Evolutionary conservation across 2,113 vertebrate species (phyloP).

Genomic region (Corythornis madagascariensis): DNA sequence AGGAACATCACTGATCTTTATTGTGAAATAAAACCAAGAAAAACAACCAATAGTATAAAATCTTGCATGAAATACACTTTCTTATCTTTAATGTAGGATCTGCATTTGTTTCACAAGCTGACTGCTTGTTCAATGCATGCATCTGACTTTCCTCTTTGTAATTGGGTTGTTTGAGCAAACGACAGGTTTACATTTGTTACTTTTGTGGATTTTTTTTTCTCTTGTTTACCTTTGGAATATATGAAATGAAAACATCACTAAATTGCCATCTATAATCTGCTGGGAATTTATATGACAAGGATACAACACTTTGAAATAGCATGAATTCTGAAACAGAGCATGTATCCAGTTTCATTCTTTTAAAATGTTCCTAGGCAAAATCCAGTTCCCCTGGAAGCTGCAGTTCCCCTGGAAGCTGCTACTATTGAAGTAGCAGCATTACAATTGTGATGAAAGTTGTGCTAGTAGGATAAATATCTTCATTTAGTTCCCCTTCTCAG

Average conservation of each 20-base stretch:
- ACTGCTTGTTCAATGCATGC: neutral
- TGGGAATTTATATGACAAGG: neutral
- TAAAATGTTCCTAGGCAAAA: neutral
- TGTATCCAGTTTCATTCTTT: neutral
- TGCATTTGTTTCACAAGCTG: neutral
- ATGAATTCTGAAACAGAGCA: neutral
- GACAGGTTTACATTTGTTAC: neutral
- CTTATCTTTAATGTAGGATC: neutral
- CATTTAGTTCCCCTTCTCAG: neutral
- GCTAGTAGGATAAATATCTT: neutral
- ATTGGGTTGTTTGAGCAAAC: neutral
- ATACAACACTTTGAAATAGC: neutral
- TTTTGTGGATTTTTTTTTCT: accelerated
- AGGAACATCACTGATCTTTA: neutral
- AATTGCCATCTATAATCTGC: neutral
- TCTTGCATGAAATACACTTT: neutral
- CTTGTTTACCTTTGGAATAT: neutral
- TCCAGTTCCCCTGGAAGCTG: neutral
- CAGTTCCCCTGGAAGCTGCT: neutral
- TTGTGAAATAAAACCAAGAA: neutral
- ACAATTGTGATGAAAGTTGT: neutral
- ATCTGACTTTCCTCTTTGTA: neutral
- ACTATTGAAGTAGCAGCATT: neutral
- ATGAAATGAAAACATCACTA: neutral
- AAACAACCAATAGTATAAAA: neutral